Evolutionary conservation across 1,140 invertebrate genomes (phyloP), one percentile per base, ranked within the genome.

Genomic region (Lordiphosa clarofinis): DNA sequence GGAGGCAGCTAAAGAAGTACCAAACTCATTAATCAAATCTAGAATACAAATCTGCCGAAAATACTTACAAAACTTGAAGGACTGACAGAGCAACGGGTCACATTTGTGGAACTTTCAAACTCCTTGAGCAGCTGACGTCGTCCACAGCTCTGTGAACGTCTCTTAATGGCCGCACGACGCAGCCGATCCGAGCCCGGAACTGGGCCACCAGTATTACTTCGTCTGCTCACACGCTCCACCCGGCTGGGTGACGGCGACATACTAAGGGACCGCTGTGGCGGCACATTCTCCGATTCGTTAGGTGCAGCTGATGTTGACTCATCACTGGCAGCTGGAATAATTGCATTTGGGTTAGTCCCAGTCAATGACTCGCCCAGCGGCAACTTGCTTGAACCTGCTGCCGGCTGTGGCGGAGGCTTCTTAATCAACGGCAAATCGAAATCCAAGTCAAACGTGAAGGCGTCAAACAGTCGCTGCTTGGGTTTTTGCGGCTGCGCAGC

Each of bases 51-150:
- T 7, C 3, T 5, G 5, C 0, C 5, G 21, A 0, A 5, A 24
- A 24, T 9, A 62, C 73, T 50, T 54, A 76, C 73, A 56, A 76
- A 76, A 5, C 59, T 65, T 35, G 62, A 42, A 12, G 55, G 50
- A 24, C 46, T 53, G 0, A 28, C 40, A 5, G 21, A 24, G 21
- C 21, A 5, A 6, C 21, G 21, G 7, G 36, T 37, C n/a, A 24
- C 8, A 9, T 44, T 33, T 1, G 12, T 10, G 0, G 38, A 28
- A 10, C 50, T 46, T 3, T 84, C 66, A 21, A 82, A 82, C 24
- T 82, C 78, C 4, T 43, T 55, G 1, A 82, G 39, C 37, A 82
- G 35, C 38, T 69, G 57, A n/a, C 76, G 75, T n/a, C 65, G 60
- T 3, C 68, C 73, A 21, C 50, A 58, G 36, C 78, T 73, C 5